phyloP scores from a whole-genome alignment of 2,888 invertebrate species.

The Ochropacha duplaris region DNA sequence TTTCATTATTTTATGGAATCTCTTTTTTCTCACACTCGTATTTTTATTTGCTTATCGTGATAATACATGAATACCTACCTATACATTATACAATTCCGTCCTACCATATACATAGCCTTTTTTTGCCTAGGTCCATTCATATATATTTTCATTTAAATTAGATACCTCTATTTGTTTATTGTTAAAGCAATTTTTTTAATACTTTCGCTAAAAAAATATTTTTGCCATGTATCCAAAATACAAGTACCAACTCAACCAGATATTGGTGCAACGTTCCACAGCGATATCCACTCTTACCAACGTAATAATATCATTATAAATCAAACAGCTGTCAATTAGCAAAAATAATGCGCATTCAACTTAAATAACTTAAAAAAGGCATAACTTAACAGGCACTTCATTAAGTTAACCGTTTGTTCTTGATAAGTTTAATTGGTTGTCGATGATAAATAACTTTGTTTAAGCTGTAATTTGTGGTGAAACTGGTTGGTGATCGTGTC shows the following conservation, averaged over 20 bases:
- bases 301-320: background rate
- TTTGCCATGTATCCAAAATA: too few relatives aligned
- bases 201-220: too few relatives aligned
- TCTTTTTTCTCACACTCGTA: too few relatives aligned
- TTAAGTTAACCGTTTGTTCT: slow-evolving; percentile 10
- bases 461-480: background rate
- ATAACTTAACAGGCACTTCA: slow-evolving; percentile 13
- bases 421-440: slow-evolving; percentile 20
- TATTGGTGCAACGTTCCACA: background rate
- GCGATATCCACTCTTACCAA: background rate
- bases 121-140: too few relatives aligned
- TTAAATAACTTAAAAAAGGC: background rate
- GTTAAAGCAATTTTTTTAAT: too few relatives aligned
- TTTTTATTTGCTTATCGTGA: too few relatives aligned
- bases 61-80: too few relatives aligned
- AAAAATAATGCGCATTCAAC: slow-evolving; percentile 5
- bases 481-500: background rate
- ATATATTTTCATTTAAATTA: too few relatives aligned
- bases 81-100: too few relatives aligned
- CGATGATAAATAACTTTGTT: slow-evolving; percentile 19
- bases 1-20: too few relatives aligned
- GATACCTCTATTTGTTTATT: too few relatives aligned
- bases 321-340: slow-evolving; percentile 18
- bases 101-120: too few relatives aligned
- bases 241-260: background rate